Conservation (phyloP, 2,888 invertebrate genomes). For the Dicyrtomina minuta region DNA sequence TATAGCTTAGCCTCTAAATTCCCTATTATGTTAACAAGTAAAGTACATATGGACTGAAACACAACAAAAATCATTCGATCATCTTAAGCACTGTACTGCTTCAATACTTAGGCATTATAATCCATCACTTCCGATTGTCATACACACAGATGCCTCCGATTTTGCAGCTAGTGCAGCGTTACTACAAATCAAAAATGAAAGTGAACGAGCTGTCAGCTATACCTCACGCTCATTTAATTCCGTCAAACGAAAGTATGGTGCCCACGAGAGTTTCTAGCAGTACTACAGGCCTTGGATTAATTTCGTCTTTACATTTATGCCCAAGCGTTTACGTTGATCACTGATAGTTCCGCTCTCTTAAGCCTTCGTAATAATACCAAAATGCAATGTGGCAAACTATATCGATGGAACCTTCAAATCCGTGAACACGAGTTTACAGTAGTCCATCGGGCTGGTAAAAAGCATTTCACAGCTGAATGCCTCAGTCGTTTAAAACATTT, state of each 20-base stretch:
- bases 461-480: conserved; percentile 56
- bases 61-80: conserved; percentile 1
- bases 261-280: conserved; percentile 57
- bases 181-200: conserved; percentile 40
- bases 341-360: conserved; percentile 59
- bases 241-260: conserved; percentile 56
- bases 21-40: too few species aligned
- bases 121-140: background rate
- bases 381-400: conserved; percentile 56
- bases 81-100: conserved; percentile 3
- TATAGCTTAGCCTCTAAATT: too few species aligned
- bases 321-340: conserved; percentile 54
- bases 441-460: conserved; percentile 56
- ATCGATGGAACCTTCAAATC: conserved; percentile 57
- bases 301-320: conserved; percentile 57
- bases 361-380: conserved; percentile 57
- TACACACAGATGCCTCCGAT: conserved; percentile 47
- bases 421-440: conserved; percentile 56
- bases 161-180: conserved; percentile 52
- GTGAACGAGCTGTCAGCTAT: conserved; percentile 35
- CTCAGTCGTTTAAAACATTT: conserved; percentile 52
- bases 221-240: conserved; percentile 39
- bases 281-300: conserved; percentile 55
- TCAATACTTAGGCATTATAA: conserved; percentile 23
- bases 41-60: background rate